Evolutionary conservation across 2,888 invertebrate genomes (phyloP).

Genomic region (Agrilus cyanescens): DNA sequence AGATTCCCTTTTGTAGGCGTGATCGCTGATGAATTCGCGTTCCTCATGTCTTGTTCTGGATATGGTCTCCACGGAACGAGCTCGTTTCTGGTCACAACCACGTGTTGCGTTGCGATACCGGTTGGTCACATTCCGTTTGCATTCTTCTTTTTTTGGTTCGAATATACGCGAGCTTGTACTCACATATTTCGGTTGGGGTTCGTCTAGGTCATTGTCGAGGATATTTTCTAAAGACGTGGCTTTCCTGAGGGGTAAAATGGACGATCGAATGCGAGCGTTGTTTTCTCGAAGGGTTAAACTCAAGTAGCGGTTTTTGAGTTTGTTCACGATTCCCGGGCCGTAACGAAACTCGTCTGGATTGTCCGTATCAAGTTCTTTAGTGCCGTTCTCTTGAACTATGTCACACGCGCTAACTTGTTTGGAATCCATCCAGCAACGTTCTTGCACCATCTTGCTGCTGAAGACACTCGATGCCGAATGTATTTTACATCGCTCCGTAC

Average conservation of each 20-base stretch:
- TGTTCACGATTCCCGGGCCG: conserved; percentile 85
- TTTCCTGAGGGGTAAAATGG: conserved; percentile 57
- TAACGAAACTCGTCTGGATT: conserved; percentile 72
- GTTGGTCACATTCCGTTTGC: conserved; percentile 24
- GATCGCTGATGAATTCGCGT: conserved; percentile 13
- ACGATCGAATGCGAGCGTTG: conserved; percentile 49
- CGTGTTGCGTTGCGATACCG: conserved; percentile 40
- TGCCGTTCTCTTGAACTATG: conserved; percentile 21
- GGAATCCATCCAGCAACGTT: conserved; percentile 31
- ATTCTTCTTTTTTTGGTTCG: conserved; percentile 23
- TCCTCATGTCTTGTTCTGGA: conserved; percentile 46
- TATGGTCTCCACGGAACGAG: conserved; percentile 76
- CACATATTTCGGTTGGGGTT: conserved; percentile 20
- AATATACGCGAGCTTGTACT: conserved; percentile 14
- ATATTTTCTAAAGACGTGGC: conserved; percentile 78
- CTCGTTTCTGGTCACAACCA: conserved; percentile 61
- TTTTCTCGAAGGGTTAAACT: conserved; percentile 73
- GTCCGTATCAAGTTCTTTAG: conserved; percentile 36
- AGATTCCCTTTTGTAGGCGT: conserved; percentile 29
- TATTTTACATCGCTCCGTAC: conserved; percentile 22
- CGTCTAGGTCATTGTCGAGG: conserved; percentile 51
- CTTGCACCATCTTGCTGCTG: conserved; percentile 37
- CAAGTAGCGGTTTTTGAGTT: conserved; percentile 74
- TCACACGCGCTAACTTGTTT: conserved; percentile 12
- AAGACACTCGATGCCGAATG: conserved; percentile 15